Base-by-base conservation (phyloP, 1,140 invertebrate species). In the Cylas formicarius region DNA sequence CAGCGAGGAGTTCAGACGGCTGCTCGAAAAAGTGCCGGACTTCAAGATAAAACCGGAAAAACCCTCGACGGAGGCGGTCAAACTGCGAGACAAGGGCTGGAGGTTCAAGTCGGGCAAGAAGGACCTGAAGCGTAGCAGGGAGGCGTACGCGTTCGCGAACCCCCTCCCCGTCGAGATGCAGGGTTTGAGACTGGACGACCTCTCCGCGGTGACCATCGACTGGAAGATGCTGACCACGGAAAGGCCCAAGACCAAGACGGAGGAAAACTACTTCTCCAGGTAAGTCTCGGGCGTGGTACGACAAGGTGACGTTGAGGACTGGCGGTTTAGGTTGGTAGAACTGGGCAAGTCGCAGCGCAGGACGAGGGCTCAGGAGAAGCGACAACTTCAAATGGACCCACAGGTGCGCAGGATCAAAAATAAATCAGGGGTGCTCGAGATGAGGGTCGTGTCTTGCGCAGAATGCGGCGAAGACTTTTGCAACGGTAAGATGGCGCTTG, bases 181-280 rank as follows among this genome's bases (percentile, higher is more conserved):
- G 53, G 71, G 72, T 16, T 71, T 89, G 13, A 78, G 81, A 56
- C 70, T 92, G 27, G 78, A 82, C 40, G 87, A 92, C 56, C 67
- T 93, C 19, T 84, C 84, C 48, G 70, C 78, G 10, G 86, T 92
- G 2, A 77, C 86, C n/a, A 94, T 94, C 38, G 86, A 90, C 56
- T 94, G 90, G 90, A 78, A 82, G 62, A 94, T 94, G 90, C 66
- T 94, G 5, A 94, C 90, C 5, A 82, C 85, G 8, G 60, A 87
- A 8, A 70, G 89, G 53, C 89, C 90, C 0, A 88, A 88, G 59
- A 75, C 74, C 2, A 82, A 84, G 56, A 63, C 79, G 5, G 89
- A 94, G 46, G 88, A 92, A 68, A 86, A 91, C 55, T 86, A 86
- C 69, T 92, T 90, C 63, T 85, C 85, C 21, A 80, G 81, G 81